Conservation (phyloP, 2,797 vertebrate genomes). For the Prunella strophiata region DNA sequence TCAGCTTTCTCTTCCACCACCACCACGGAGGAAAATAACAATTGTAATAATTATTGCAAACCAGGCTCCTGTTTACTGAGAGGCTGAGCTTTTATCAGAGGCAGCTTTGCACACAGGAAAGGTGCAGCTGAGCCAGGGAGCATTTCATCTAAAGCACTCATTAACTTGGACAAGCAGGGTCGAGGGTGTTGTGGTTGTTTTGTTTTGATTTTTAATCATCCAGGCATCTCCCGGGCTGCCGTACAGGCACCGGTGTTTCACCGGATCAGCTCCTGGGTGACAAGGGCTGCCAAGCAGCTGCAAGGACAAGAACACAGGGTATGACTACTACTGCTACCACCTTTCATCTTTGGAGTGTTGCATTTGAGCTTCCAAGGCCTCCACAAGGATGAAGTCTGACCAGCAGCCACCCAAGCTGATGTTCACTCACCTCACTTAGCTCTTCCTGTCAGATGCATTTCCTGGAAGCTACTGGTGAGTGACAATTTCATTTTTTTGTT, state of each 20-base stretch:
- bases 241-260: not conserved
- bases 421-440: not conserved
- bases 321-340: not conserved
- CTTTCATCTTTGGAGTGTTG: not conserved
- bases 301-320: not conserved
- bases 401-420: not conserved
- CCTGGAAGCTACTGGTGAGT: conserved; percentile 20
- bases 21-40: not conserved
- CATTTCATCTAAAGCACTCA: not conserved
- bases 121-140: not conserved
- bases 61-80: not conserved
- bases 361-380: not conserved
- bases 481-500: not conserved
- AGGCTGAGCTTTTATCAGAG: not conserved
- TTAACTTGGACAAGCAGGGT: not conserved
- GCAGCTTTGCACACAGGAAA: not conserved
- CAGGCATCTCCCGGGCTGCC: not conserved
- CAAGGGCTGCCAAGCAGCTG: conserved; percentile 1
- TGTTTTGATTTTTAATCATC: conserved; percentile 31
- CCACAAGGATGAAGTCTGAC: not conserved
- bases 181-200: not conserved
- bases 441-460: not conserved
- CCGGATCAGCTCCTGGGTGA: not conserved
- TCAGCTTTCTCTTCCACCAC: not conserved
- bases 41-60: not conserved